Evolutionary conservation across 2,797 vertebrate species (phyloP), one percentile per base, ranked within the genome.

Genomic region (Pangasius mekongensis): DNA sequence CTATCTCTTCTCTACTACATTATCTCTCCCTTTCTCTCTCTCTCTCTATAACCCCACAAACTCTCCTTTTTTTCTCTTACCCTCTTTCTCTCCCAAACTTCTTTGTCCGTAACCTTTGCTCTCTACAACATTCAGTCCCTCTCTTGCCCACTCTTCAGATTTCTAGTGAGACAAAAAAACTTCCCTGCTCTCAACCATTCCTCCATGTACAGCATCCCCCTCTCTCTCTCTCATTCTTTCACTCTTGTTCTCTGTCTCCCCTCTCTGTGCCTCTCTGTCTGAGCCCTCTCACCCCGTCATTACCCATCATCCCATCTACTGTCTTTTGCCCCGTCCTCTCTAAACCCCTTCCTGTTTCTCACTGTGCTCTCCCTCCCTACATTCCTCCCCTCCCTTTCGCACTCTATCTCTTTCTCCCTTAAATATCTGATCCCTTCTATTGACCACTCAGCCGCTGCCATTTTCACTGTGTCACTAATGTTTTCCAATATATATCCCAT

Each of bases 181-280:
- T 89, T 90, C 83, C 89, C 89, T 71, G 83, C 89, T 82, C 89
- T 90, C 86, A 86, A 88, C 74, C 87, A 88, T 90, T 87, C 91
- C 90, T 89, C 85, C 66, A 87, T 85, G 80, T 85, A 88, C 88
- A 86, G 69, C 47, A 91, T 91, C 93, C 92, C 93, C 73, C 78
- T 92, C 92, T 36, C 36, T 24, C 16, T 77, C 74, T 52, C 56
- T 92, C 93, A 93, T 93, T 91, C 91, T 91, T 92, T 93, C 93
- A 91, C 93, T 92, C 92, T 93, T 92, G 90, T 93, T 93, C 93
- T 92, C 91, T 78, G 90, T 92, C 92, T 94, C 94, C 95, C 94
- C 94, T 94, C 92, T 93, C 93, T 95, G 95, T 95, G 94, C 94
- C 94, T 95, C 95, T 94, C 94, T 94, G 93, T 95, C 95, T 96